A percentile compares a stretch with the other conserved stretches of the same genome.
These are phyloP conservation scores for Sesamia nonagrioides DNA, from an alignment of 1,140 invertebrate genomes.

Conservation along the genomic window DNA sequence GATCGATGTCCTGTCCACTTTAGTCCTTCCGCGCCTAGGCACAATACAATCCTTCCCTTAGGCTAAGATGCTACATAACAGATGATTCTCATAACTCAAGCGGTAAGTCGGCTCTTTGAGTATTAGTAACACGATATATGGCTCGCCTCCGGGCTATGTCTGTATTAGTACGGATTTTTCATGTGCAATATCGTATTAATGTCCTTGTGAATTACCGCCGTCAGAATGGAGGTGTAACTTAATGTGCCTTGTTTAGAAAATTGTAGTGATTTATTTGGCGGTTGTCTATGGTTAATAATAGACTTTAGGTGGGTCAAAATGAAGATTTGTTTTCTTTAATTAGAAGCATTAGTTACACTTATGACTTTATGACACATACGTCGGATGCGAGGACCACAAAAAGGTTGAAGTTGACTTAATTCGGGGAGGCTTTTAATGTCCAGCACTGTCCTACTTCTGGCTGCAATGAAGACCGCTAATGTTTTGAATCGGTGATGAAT, in stretches of 20 bases:
- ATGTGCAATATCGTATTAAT: conserved; percentile 33
- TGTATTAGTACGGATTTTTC: conserved; percentile 34
- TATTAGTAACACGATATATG: conserved; percentile 33
- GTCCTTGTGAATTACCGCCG: conserved; percentile 25
- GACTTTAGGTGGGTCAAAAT: too few species aligned
- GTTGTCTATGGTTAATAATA: too few species aligned
- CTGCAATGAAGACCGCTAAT: too few species aligned
- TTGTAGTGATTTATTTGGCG: conserved; percentile 10
- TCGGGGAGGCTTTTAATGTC: too few species aligned
- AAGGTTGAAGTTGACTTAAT: too few species aligned
- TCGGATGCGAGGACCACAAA: too few species aligned
- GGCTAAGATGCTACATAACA: conserved; percentile 21
- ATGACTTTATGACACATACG: too few species aligned
- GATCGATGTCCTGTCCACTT: conserved; percentile 6
- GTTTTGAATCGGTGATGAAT: too few species aligned
- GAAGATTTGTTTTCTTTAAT: too few species aligned
- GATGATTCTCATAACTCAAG: conserved; percentile 33
- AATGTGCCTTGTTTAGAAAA: conserved; percentile 4
- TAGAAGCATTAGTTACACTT: too few species aligned
- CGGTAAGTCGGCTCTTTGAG: conserved; percentile 35
- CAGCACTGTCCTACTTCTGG: too few species aligned
- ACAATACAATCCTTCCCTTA: not conserved
- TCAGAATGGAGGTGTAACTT: not conserved
- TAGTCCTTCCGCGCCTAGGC: not conserved
- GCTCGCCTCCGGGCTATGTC: conserved; percentile 26